Evolutionary conservation across 2,113 vertebrate genomes (phyloP).

Genomic region (Sclerurus mexicanus): DNA sequence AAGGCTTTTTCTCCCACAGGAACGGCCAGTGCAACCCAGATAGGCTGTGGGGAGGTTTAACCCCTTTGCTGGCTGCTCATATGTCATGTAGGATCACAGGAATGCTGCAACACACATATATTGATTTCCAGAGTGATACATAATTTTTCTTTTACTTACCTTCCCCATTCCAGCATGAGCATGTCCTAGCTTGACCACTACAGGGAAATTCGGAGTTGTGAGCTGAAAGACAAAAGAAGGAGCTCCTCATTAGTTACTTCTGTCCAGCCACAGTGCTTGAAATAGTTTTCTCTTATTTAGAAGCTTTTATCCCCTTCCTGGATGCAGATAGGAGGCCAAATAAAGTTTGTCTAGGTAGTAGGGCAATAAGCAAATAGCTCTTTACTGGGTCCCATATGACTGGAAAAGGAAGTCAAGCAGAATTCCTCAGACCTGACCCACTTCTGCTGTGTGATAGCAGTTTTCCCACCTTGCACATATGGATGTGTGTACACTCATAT

Average conservation of each 20-base stretch:
- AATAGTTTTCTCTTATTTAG: neutral
- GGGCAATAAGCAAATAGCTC: neutral
- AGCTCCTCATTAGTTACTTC: neutral
- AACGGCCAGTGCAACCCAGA: neutral
- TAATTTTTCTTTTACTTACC: conserved; percentile 71
- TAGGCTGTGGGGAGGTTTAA: conserved; percentile 16
- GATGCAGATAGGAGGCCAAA: neutral
- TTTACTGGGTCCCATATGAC: neutral
- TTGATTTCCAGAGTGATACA: neutral
- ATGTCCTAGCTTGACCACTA: conserved; percentile 93
- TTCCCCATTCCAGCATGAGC: conserved; percentile 95
- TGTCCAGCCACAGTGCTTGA: neutral
- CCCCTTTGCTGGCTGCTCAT: neutral
- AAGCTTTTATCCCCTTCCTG: neutral
- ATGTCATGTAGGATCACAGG: fast-evolving
- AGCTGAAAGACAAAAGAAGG: conserved; percentile 78
- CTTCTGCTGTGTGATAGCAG: neutral
- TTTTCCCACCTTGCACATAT: neutral
- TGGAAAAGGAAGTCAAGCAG: neutral
- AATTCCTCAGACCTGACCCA: neutral
- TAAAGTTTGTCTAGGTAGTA: neutral
- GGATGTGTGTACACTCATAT: neutral
- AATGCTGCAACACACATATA: neutral
- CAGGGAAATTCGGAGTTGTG: conserved; percentile 82
- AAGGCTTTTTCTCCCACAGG: conserved; percentile 37